Evolutionary conservation across 2,888 invertebrate genomes (phyloP), one percentile per base, ranked within the genome.

Genomic region (Cinara cedri): DNA sequence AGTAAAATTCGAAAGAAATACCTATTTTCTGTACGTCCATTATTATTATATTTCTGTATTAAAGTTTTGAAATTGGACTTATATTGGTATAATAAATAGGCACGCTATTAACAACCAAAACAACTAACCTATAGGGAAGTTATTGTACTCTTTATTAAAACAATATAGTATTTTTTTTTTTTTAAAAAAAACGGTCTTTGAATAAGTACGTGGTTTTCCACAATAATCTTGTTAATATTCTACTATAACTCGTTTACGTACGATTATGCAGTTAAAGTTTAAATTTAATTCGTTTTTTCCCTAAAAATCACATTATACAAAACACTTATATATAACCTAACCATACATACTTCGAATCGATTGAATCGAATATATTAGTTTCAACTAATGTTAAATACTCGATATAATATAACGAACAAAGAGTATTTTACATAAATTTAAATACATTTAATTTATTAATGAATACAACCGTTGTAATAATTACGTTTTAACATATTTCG

Each of bases 51-150:
- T 34, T 34, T n/a, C n/a, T 6, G 34, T 34, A 34, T n/a, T n/a
- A 34, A 34, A 34, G 49, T 57, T 57, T 19, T 34, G 21, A 49
- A 70, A 70, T 68, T 13, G 42, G 49, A 46, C 49, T 54, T 55
- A 44, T 26, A 55, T n/a, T n/a, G 0, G 8, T 51, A n/a, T 16
- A 16, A 34, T n/a, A n/a, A 16, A 24, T 3, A 21, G 42, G 54
- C 44, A 65, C 76, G 44, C 57, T 46, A 57, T 68, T 49, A 68
- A 76, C 68, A 60, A 76, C 57, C 68, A 78, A 76, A 60, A 49
- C 49, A 49, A 49, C 72, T 24, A n/a, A 8, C 42, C 72, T n/a
- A 26, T 42, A 24, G 21, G 54, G 54, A 63, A 63, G 51, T n/a
- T 42, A 74, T 51, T 51, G 21, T 11, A 72, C n/a, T 66, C 46